phyloP scores from a whole-genome alignment of 2,113 vertebrate genomes.

The Saguinus midas region DNA sequence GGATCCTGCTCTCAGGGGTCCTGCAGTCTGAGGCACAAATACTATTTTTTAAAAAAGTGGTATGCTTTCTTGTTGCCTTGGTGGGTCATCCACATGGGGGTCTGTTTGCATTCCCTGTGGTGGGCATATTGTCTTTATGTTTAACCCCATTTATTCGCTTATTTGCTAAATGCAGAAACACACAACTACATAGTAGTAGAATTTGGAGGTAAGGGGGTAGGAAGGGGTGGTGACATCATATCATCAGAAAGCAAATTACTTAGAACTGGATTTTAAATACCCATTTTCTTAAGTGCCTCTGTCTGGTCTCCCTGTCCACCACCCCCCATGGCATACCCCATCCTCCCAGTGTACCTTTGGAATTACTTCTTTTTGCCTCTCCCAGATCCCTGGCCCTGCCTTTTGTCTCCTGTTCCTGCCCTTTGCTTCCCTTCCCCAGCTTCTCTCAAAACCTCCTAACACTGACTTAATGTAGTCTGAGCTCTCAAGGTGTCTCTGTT shows the following conservation, averaged over 20 bases:
- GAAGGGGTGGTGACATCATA: too few relatives aligned
- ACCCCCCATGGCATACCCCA: not conserved
- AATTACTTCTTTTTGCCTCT: not conserved
- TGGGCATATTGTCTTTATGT: not conserved
- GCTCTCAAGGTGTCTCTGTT: not conserved
- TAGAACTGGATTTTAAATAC: not conserved
- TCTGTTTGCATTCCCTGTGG: not conserved
- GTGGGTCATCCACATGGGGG: rapidly evolving
- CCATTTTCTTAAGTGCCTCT: not conserved
- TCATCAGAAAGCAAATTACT: not conserved
- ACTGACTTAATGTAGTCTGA: too few relatives aligned
- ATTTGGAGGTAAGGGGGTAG: not conserved
- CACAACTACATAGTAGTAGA: not conserved
- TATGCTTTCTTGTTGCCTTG: rapidly evolving
- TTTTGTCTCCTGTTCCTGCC: not conserved
- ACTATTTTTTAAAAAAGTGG: not conserved
- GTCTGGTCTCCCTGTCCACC: not conserved
- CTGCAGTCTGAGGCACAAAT: not conserved
- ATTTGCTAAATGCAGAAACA: not conserved
- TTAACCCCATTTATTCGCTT: not conserved
- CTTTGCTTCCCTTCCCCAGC: not conserved
- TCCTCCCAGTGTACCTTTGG: not conserved
- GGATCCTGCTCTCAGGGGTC: not conserved
- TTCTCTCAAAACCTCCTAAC: not conserved
- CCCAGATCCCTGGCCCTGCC: not conserved